Conservation (phyloP, 2,797 vertebrate species). For the Chloroceryle amazona region DNA sequence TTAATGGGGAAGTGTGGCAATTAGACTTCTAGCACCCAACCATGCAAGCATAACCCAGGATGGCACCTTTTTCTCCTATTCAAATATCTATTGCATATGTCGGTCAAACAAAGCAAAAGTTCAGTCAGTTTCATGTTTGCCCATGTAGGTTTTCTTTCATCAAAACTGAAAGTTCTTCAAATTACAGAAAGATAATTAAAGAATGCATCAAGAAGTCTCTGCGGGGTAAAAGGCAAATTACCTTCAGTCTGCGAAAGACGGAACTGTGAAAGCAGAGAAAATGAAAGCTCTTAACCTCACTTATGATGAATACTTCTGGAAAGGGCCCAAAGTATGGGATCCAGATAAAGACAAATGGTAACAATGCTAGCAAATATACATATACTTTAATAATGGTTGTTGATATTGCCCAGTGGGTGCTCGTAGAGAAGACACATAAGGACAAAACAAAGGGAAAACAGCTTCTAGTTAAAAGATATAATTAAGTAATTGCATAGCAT, state of each 20-base stretch:
- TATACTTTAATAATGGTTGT: not conserved
- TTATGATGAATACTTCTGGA: not conserved
- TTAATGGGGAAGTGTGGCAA: not conserved
- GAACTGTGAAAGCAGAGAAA: not conserved
- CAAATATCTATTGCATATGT: not conserved
- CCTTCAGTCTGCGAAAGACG: not conserved
- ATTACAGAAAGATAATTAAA: not conserved
- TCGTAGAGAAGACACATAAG: not conserved
- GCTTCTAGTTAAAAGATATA: not conserved
- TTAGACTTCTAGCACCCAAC: not conserved
- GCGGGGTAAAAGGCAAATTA: not conserved
- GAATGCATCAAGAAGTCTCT: not conserved
- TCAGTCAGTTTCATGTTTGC: not conserved
- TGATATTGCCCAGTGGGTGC: not conserved
- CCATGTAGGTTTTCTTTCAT: not conserved
- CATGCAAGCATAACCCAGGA: not conserved
- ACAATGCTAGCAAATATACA: not conserved
- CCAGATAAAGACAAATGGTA: not conserved
- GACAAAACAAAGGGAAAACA: not conserved
- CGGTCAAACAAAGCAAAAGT: not conserved
- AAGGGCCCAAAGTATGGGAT: not conserved
- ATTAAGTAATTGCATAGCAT: not conserved
- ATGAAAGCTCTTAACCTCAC: not conserved
- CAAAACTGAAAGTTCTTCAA: not conserved
- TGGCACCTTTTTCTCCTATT: not conserved